Evolutionary conservation across 2,113 vertebrate genomes (phyloP).

Genomic region (Myiopsitta monachus): DNA sequence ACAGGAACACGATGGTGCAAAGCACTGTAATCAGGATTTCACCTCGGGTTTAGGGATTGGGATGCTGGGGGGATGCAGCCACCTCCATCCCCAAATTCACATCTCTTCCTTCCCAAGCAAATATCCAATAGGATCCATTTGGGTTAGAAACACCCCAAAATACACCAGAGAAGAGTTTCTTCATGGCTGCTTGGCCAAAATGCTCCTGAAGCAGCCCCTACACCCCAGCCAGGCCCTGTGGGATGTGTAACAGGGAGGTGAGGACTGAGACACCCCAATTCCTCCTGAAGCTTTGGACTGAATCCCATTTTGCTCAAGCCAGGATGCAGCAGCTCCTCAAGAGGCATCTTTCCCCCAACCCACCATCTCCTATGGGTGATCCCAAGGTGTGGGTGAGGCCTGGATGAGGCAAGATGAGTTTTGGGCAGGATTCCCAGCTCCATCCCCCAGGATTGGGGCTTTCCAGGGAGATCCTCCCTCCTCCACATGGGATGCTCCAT

Average conservation of each 20-base stretch:
- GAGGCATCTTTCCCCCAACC: not conserved
- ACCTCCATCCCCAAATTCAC: not conserved
- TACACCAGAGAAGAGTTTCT: not conserved
- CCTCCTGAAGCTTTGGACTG: not conserved
- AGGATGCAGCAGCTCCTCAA: not conserved
- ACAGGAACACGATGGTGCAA: accelerated
- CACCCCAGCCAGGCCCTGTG: accelerated
- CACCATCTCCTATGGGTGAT: not conserved
- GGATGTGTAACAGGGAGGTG: accelerated
- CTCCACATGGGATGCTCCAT: accelerated
- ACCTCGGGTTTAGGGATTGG: too few species aligned
- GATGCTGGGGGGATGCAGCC: not conserved
- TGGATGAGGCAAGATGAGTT: not conserved
- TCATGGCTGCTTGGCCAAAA: not conserved
- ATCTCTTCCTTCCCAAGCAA: accelerated
- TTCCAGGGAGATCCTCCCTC: not conserved
- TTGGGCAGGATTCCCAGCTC: not conserved
- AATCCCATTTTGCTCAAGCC: not conserved
- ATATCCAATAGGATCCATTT: accelerated
- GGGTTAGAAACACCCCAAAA: not conserved
- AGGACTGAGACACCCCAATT: accelerated
- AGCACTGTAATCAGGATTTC: accelerated
- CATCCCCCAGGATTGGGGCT: accelerated
- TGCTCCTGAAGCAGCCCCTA: accelerated
- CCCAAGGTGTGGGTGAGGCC: accelerated